Percentiles rank a stretch among this genome's conserved stretches.
Conservation (phyloP, 2,888 invertebrate species). For the Trachelus iudaicus region DNA sequence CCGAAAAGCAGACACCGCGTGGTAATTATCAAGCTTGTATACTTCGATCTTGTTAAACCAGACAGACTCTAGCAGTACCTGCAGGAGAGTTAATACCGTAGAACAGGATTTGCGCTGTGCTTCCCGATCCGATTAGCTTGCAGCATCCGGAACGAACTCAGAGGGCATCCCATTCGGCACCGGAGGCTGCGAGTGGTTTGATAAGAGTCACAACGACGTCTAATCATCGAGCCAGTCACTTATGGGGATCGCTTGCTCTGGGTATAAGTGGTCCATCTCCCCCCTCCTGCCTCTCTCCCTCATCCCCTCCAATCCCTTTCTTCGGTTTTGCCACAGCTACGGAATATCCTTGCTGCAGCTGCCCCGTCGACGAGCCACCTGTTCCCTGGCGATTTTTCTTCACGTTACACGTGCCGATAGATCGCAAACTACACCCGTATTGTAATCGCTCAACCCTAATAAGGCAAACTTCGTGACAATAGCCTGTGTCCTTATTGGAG, state of each 20-base stretch:
- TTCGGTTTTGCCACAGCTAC: not conserved
- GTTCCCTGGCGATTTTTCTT: not conserved
- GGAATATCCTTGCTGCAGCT: not conserved
- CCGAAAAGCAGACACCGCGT: not conserved
- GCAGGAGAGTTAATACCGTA: slow-evolving; percentile 11
- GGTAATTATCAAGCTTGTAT: not conserved
- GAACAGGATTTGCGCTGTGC: slow-evolving; percentile 32
- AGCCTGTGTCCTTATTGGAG: not conserved
- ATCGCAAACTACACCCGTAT: not conserved
- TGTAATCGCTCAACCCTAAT: not conserved
- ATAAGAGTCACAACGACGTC: slow-evolving; percentile 29
- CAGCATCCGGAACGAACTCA: slow-evolving; percentile 15
- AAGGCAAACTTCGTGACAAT: not conserved
- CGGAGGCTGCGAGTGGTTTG: slow-evolving; percentile 31
- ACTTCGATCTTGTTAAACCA: slow-evolving; percentile 1
- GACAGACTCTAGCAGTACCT: not conserved
- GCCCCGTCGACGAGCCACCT: not conserved
- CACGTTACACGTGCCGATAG: not conserved
- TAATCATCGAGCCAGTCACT: slow-evolving; percentile 5
- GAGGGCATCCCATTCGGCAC: not conserved
- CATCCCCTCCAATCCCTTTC: not conserved
- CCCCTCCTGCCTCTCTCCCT: no score
- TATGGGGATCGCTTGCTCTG: not conserved
- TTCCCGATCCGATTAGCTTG: slow-evolving; percentile 39
- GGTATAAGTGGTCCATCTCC: not conserved